Evolutionary conservation across 2,888 invertebrate species (phyloP), one percentile per base, ranked within the genome.

Genomic region (Pimpla rufipes): DNA sequence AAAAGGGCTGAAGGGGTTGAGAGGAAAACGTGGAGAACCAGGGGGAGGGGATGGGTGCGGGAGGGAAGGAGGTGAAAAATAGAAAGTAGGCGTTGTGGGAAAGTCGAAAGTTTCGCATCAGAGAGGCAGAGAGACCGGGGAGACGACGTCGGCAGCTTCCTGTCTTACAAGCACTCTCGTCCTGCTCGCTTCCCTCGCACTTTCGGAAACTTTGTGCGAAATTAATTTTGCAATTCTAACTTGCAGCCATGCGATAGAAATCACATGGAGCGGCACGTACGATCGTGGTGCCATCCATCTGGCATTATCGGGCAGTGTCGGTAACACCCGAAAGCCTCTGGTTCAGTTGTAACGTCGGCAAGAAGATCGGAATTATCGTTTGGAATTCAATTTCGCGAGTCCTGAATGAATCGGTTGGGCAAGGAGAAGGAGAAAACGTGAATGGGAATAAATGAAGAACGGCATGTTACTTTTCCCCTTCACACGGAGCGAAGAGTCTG

Each of bases 151-250:
- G 45, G 45, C 40, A 16, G 47, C 52, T 40, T 23, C 52, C 45
- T 37, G 35, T 67, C 79, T 75, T 50, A 35, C 55, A 16, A 40
- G 37, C 16, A n/a, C 35, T 23, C 62, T 18, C 55, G 18, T 8
- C 29, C 23, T 45, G 10, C 75, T 77, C n/a, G 10, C 37, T 68
- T 67, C 59, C 45, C 62, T 29, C 29, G 29, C 79, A 42, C n/a
- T 21, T 79, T 70, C 47, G 74, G 73, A 87, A 90, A 89, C 88
- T 89, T 90, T 81, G 57, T 84, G 83, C 85, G 83, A 88, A 89
- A 90, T 91, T 90, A 91, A 90, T 90, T 91, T 89, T 88, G 89
- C 88, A 88, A 89, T 90, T 89, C 88, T 79, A 90, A 89, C 89
- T 90, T 70, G 52, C 77, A 42, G 73, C 55, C 45, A n/a, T n/a